Evolutionary conservation across 2,888 invertebrate species (phyloP).

Genomic region (Proisotoma minuta): DNA sequence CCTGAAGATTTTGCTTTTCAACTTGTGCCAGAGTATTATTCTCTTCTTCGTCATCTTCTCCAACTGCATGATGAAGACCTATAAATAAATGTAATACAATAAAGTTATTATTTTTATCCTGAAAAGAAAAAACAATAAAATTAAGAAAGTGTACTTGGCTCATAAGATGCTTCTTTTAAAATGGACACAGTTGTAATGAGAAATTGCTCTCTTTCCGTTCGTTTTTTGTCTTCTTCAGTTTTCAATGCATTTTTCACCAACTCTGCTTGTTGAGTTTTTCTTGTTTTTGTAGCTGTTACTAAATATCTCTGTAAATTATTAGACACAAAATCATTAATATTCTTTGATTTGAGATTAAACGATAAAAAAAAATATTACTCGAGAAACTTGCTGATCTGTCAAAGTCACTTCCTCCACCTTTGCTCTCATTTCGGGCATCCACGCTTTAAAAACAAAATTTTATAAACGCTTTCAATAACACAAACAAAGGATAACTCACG

Average conservation of each 20-base stretch:
- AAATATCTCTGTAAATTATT: constrained; percentile 68
- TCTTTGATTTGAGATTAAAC: not conserved
- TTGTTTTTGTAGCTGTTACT: constrained; percentile 96
- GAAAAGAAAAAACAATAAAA: not conserved
- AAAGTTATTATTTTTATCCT: constrained; percentile 4
- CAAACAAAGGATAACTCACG: constrained; percentile 51
- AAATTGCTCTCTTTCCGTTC: constrained; percentile 91
- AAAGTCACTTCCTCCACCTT: constrained; percentile 98
- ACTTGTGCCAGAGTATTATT: constrained; percentile 30
- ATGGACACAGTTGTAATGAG: constrained; percentile 93
- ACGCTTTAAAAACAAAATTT: constrained; percentile 55
- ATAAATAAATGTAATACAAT: not conserved
- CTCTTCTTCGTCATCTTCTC: constrained; percentile 46
- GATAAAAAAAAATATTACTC: no score
- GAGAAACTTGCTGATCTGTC: constrained; percentile 81
- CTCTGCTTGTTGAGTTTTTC: constrained; percentile 98
- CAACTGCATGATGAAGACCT: constrained; percentile 46
- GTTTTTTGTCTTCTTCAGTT: constrained; percentile 90
- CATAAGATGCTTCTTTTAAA: constrained; percentile 89
- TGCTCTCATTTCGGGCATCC: constrained; percentile 96
- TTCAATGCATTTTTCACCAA: constrained; percentile 90
- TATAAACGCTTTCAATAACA: not conserved
- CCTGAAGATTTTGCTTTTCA: constrained; percentile 22
- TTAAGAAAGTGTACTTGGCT: constrained; percentile 71
- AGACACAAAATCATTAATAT: not conserved